A percentile compares a stretch with the other conserved stretches of the same genome.
Evolutionary conservation across 2,888 invertebrate genomes (phyloP).

Genomic region (Nomada fucata): DNA sequence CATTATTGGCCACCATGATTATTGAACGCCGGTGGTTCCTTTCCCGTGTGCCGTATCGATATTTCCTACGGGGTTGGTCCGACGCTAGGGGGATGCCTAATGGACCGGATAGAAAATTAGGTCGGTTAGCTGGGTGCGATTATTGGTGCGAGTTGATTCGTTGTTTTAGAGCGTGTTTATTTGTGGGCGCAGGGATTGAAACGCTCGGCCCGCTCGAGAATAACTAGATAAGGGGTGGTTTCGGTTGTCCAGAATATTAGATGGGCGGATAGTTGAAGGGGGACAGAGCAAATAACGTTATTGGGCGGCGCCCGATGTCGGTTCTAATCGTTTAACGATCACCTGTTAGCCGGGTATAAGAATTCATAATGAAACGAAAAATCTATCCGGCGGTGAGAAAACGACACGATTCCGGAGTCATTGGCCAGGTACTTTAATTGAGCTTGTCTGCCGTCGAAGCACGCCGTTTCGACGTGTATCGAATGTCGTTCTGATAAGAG

Average conservation of each 20-base stretch:
- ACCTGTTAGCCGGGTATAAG: constrained; percentile 19
- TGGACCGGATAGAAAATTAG: neutral
- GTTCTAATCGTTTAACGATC: constrained; percentile 9
- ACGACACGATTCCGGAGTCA: neutral
- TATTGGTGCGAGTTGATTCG: constrained; percentile 4
- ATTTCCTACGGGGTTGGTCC: neutral
- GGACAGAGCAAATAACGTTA: neutral
- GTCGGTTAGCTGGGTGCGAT: neutral
- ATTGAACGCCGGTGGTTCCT: neutral
- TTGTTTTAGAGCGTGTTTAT: constrained; percentile 17
- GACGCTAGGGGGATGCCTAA: neutral
- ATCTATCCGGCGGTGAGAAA: neutral
- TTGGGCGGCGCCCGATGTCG: neutral
- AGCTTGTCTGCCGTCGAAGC: constrained; percentile 11
- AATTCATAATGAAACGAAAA: too few species aligned
- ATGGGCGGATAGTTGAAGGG: neutral
- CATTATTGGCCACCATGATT: neutral
- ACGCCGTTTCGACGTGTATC: constrained; percentile 49
- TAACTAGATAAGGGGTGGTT: neutral
- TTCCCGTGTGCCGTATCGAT: neutral
- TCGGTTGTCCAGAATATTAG: neutral
- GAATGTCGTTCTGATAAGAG: constrained; percentile 35
- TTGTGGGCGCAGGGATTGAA: neutral
- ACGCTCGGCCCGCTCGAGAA: neutral
- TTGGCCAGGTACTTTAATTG: constrained; percentile 30